Percentiles rank a stretch among this genome's conserved stretches.
Evolutionary conservation across 1,140 invertebrate species (phyloP).

Genomic region (Globodera rostochiensis): DNA sequence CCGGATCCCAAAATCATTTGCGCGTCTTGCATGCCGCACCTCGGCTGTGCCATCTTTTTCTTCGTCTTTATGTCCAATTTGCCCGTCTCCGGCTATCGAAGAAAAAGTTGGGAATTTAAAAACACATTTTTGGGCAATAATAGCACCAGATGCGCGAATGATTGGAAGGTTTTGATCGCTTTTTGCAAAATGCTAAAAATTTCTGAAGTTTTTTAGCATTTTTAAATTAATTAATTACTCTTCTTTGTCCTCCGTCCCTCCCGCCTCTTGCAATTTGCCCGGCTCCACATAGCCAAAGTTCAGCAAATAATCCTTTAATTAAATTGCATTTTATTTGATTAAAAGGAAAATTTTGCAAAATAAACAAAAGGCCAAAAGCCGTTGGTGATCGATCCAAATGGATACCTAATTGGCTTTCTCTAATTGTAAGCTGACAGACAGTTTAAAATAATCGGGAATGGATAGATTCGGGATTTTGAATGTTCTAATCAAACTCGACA

Average conservation of each 20-base stretch:
- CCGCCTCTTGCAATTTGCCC: slow-evolving; percentile 5
- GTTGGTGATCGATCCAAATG: too few relatives aligned
- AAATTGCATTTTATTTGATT: background rate
- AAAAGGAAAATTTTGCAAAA: background rate
- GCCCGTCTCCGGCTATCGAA: slow-evolving; percentile 51
- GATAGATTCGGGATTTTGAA: too few relatives aligned
- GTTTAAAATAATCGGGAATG: slow-evolving; percentile 1
- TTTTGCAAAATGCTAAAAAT: background rate
- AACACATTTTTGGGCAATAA: slow-evolving; percentile 24
- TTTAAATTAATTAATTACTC: slow-evolving; percentile 20
- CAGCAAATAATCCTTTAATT: slow-evolving; percentile 62
- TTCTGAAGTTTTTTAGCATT: slow-evolving; percentile 16
- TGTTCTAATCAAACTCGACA: too few relatives aligned
- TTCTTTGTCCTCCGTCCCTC: slow-evolving; percentile 17
- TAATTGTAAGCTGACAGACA: background rate
- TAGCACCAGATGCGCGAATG: background rate
- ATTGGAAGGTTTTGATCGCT: background rate
- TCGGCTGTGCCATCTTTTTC: slow-evolving; percentile 62
- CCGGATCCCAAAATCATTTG: slow-evolving; percentile 48
- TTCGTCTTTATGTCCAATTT: slow-evolving; percentile 55
- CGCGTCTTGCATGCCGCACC: slow-evolving; percentile 61
- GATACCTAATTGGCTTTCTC: background rate
- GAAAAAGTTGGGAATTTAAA: slow-evolving; percentile 62
- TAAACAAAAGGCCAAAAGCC: background rate
- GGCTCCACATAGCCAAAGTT: slow-evolving; percentile 61